A percentile compares a stretch with the other conserved stretches of the same genome.
Conservation (phyloP, 2,888 invertebrate species). For the Dorcus hopei region DNA sequence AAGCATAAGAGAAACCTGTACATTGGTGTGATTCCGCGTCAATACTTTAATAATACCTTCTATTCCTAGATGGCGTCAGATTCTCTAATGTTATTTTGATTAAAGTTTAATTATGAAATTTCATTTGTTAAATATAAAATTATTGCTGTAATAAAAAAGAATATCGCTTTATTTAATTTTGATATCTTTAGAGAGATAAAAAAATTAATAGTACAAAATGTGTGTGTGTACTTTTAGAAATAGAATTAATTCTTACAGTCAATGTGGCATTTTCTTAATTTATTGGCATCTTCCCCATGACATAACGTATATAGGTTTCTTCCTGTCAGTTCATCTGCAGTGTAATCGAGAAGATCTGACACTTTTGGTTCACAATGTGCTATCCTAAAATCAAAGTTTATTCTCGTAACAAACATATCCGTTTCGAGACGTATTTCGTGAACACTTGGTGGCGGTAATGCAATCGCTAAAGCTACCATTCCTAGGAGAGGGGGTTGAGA, state of each 20-base stretch:
- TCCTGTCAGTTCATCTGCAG: slow-evolving; percentile 89
- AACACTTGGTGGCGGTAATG: slow-evolving; percentile 93
- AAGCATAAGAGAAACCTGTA: too few species aligned
- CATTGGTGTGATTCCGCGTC: too few species aligned
- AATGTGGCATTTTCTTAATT: slow-evolving; percentile 89
- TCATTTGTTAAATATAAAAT: too few species aligned
- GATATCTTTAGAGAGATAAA: too few species aligned
- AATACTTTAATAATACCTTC: too few species aligned
- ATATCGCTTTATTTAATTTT: too few species aligned
- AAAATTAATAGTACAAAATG: too few species aligned
- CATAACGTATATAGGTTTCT: slow-evolving; percentile 92
- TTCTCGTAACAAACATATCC: slow-evolving; percentile 94
- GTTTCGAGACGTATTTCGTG: slow-evolving; percentile 94
- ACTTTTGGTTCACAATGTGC: slow-evolving; percentile 98
- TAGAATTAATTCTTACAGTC: slow-evolving; percentile 67
- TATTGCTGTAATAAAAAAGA: too few species aligned
- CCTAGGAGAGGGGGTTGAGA: slow-evolving; percentile 84
- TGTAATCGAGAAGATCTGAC: slow-evolving; percentile 88
- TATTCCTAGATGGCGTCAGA: too few species aligned
- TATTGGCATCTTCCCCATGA: slow-evolving; percentile 93
- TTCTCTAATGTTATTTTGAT: too few species aligned
- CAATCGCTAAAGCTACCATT: slow-evolving; percentile 93
- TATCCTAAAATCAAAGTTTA: slow-evolving; percentile 94
- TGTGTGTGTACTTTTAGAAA: background rate
- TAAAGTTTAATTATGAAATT: too few species aligned